Evolutionary conservation across 2,113 vertebrate genomes (phyloP), one percentile per base, ranked within the genome.

Genomic region (Hippopotamus amphibius): DNA sequence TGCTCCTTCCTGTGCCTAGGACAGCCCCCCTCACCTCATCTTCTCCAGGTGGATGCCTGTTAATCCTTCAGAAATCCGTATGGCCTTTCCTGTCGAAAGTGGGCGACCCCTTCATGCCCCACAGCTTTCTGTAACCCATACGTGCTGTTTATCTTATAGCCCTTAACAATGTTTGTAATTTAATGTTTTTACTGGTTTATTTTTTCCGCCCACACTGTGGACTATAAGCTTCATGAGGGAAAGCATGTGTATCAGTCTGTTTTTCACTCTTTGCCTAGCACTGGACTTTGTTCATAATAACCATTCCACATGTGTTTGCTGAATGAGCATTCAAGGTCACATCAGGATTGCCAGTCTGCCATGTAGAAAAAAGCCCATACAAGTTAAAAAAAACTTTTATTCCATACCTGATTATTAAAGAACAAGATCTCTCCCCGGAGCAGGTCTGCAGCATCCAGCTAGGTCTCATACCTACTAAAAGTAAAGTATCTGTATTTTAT

Each of bases 1-100:
- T 26, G 22, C 13, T 26, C 13, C 8, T 66, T 10, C 10, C 16
- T 55, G 4, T 2, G 12, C 19, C 28, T 0, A 1, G 37, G 24
- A 10, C 0, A 1, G 4, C 37, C 5, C 11, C 37, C 13, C 7
- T 19, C 22, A 5, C 10, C 19, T 15, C 19, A 4, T 33, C 14
- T 69, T 79, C 41, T 80, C 11, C 1, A 85, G 33, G 46, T 16
- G 46, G n/a, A 8, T 7, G 65, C 3, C 30, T 59, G 0, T 5
- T 0, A 24, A 24, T 30, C 17, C 69, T 57, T 69, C 12, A 41
- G 24, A 43, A 28, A n/a, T 53, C 81, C 2, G 41, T 7, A 5
- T n/a, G 30, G 53, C 50, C 19, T 57, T 61, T 37, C 55, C 55
- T 21, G 24, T 41, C 5, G 41, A 6, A 41, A 17, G n/a, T 15